Conservation (phyloP, 2,888 invertebrate species). For the Acleris sparsana region DNA sequence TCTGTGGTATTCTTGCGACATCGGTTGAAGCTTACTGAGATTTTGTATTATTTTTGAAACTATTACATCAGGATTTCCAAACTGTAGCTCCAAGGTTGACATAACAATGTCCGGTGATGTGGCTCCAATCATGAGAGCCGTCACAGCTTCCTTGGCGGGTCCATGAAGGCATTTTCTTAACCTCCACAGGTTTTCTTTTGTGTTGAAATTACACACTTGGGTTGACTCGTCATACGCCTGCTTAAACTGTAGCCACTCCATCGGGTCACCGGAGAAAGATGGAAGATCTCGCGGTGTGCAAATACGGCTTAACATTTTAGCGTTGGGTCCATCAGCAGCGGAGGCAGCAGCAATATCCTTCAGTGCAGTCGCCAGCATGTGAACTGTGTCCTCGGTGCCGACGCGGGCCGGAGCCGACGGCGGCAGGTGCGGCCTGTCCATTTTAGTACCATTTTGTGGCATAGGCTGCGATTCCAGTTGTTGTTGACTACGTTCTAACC, state of each 20-base stretch:
- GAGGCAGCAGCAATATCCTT: slow-evolving; percentile 30
- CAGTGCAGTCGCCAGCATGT: slow-evolving; percentile 36
- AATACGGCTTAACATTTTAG: slow-evolving; percentile 36
- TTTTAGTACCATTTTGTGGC: slow-evolving; percentile 11
- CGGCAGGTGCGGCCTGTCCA: slow-evolving; percentile 6
- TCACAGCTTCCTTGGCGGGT: slow-evolving; percentile 42
- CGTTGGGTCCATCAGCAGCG: not conserved
- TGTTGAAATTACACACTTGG: slow-evolving; percentile 39
- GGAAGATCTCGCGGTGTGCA: slow-evolving; percentile 40
- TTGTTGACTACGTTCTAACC: slow-evolving; percentile 1
- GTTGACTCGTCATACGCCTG: slow-evolving; percentile 43
- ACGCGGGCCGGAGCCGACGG: not conserved
- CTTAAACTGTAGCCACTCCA: slow-evolving; percentile 45
- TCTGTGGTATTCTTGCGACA: slow-evolving; percentile 27
- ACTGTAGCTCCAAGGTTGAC: slow-evolving; percentile 41
- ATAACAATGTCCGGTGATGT: slow-evolving; percentile 38
- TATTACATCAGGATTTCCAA: slow-evolving; percentile 43
- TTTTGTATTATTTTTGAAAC: slow-evolving; percentile 37
- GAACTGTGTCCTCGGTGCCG: slow-evolving; percentile 18
- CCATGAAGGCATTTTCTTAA: slow-evolving; percentile 43
- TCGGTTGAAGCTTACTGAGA: slow-evolving; percentile 38
- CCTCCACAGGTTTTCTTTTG: slow-evolving; percentile 43
- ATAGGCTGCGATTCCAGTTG: slow-evolving; percentile 23
- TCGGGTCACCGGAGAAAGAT: slow-evolving; percentile 40
- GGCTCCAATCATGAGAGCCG: slow-evolving; percentile 38